These are phyloP conservation scores for Ailuropoda melanoleuca DNA, from an alignment of 2,113 vertebrate genomes.

Conservation along the genomic window DNA sequence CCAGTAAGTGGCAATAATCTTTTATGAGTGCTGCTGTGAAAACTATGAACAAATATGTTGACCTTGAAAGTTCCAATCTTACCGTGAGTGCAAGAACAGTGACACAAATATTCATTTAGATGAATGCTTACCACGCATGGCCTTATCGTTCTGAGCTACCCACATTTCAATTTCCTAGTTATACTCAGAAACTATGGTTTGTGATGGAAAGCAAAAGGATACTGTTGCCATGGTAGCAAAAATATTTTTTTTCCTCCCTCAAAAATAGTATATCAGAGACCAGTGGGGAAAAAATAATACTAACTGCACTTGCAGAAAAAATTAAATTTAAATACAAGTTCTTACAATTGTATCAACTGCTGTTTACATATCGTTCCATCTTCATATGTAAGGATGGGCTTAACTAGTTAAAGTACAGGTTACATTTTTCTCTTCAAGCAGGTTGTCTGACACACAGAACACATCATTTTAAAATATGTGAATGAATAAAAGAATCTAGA, in stretches of 20 bases:
- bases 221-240: slow-evolving; percentile 85
- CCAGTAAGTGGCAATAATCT: slow-evolving; percentile 63
- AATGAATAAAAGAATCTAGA: slow-evolving; percentile 41
- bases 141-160: slow-evolving; percentile 80
- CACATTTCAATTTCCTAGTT: slow-evolving; percentile 82
- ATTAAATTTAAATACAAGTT: slow-evolving; percentile 74
- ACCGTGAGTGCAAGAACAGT: slow-evolving; percentile 61
- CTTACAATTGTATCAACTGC: slow-evolving; percentile 57
- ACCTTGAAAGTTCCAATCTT: slow-evolving; percentile 81
- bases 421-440: slow-evolving; percentile 34
- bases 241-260: slow-evolving; percentile 81
- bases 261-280: slow-evolving; percentile 83
- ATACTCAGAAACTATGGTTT: slow-evolving; percentile 79
- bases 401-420: slow-evolving; percentile 43
- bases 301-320: slow-evolving; percentile 66
- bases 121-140: slow-evolving; percentile 79
- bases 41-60: slow-evolving; percentile 73
- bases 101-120: slow-evolving; percentile 82
- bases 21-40: slow-evolving; percentile 65
- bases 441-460: not conserved
- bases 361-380: slow-evolving; percentile 35
- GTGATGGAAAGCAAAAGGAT: slow-evolving; percentile 78
- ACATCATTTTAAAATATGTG: slow-evolving; percentile 41
- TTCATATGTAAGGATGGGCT: slow-evolving; percentile 23
- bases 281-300: slow-evolving; percentile 60